Evolutionary conservation across 2,888 invertebrate genomes (phyloP), one percentile per base, ranked within the genome.

Genomic region (Polylopha cassiicola): DNA sequence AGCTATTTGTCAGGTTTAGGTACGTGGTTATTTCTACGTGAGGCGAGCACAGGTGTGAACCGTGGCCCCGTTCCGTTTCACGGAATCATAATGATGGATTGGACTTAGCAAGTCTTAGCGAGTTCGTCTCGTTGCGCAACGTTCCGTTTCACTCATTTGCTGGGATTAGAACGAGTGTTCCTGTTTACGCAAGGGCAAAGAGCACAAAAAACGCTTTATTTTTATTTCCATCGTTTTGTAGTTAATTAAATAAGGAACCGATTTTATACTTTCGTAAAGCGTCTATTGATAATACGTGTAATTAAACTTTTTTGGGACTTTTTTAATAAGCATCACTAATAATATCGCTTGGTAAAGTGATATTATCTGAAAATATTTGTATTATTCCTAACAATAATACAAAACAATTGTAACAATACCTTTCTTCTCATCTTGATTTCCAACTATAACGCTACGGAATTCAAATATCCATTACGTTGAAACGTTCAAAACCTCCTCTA

Each of bases 1-100:
- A 71, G 65, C 78, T 65, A 81, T 82, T 80, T 81, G 73, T 82
- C 76, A 74, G 79, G 75, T 76, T 82, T 79, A n/a, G n/a, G n/a
- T n/a, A 79, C 71, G 64, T 63, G 77, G 76, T 73, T 79, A 78
- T 80, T 81, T 80, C 76, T 74, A 67, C 59, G 60, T 54, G 59
- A 51, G 61, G 39, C 42, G 62, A 51, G 68, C 69, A 67, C 81
- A 80, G 80, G 81, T 81, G 80, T 60, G 61, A 49, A 55, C 48
- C 50, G 51, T 48, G 51, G 58, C 55, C 46, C 53, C 50, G 63
- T 60, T 65, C 65, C 64, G 61, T 73, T 64, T 58, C 65, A 63
- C 65, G 60, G 66, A 69, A 74, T 77, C 73, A 76, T 80, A 81
- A 81, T 81, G 79, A 80, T 72, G 62, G 72, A 81, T 80, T 71